These are phyloP conservation scores for Mimas tiliae DNA, from an alignment of 2,888 invertebrate species.

Conservation along the genomic window DNA sequence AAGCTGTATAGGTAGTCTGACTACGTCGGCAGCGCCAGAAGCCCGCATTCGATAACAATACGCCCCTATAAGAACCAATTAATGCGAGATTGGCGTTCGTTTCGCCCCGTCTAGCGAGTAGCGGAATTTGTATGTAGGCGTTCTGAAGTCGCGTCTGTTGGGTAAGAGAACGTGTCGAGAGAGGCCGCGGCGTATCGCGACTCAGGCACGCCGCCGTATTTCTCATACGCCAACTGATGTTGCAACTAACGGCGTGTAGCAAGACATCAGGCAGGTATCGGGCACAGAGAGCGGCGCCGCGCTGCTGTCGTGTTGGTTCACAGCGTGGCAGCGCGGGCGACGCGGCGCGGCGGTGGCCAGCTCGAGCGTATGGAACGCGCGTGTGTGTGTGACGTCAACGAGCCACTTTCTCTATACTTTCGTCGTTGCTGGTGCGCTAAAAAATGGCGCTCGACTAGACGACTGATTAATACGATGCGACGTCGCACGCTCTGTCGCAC, in stretches of 20 bases:
- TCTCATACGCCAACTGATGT: constrained; percentile 72
- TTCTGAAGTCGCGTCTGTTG: constrained; percentile 59
- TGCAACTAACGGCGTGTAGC: constrained; percentile 70
- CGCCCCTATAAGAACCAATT: constrained; percentile 72
- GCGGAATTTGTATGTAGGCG: constrained; percentile 44
- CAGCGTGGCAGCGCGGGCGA: constrained; percentile 32
- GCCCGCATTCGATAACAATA: constrained; percentile 67
- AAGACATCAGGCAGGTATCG: constrained; percentile 60
- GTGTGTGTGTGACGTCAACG: constrained; percentile 82
- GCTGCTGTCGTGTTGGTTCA: constrained; percentile 49
- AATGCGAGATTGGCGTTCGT: constrained; percentile 53
- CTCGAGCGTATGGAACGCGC: constrained; percentile 58
- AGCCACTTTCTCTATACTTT: constrained; percentile 84
- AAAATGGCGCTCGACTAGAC: constrained; percentile 76
- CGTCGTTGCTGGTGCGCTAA: constrained; percentile 81
- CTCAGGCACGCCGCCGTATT: constrained; percentile 57
- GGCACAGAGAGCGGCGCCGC: constrained; percentile 70
- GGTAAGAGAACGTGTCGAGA: constrained; percentile 81
- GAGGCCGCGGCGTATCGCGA: constrained; percentile 75
- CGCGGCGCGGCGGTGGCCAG: constrained; percentile 32
- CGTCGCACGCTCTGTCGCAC: constrained; percentile 73
- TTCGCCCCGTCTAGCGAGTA: constrained; percentile 41
- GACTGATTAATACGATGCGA: constrained; percentile 76
- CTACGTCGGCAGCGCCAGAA: constrained; percentile 36
- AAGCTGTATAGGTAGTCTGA: constrained; percentile 33